Evolutionary conservation across 2,113 vertebrate species (phyloP), one percentile per base, ranked within the genome.

Genomic region (Rostratula benghalensis): DNA sequence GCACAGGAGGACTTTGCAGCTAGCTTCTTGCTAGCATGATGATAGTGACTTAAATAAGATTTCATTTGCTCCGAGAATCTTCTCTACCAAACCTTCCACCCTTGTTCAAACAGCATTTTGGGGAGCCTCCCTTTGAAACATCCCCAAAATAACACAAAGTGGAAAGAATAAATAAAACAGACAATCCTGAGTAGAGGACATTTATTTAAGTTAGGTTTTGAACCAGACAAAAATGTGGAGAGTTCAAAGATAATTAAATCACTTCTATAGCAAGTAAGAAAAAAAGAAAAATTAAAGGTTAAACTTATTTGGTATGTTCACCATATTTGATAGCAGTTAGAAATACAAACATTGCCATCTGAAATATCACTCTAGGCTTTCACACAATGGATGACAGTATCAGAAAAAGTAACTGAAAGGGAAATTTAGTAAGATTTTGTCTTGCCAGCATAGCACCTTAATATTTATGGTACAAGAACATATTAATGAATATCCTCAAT

Each of bases 121-220:
- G 21, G 35, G 11, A 65, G 16, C 13, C 39, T 80, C 65, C 41
- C 35, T 86, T 68, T 59, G 69, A 88, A 83, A 92, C 19, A 31
- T 74, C 84, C 90, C 80, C 79, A 67, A 4, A 90, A 88, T 27
- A 94, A 74, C 19, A 73, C 46, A 57, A 93, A 89, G 33, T 37
- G 23, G 43, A 80, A 87, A 81, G 60, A 27, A 90, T 73, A 87
- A 93, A 94, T 65, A 46, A 95, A 96, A 53, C 69, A 94, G 94
- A 93, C 91, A 37, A 61, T 80, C 68, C 77, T n/a, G 84, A 82
- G 59, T 2, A 79, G 37, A 93, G 21, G 10, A 80, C 18, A 64
- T 92, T 94, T 97, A 96, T 96, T 97, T 76, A 7, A 3, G 37
- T 64, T 65, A 28, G 14, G 24, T 57, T 90, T 87, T 65, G 30